A percentile compares a stretch with the other conserved stretches of the same genome.
These are phyloP conservation scores for Augochlora pura DNA, from an alignment of 1,140 invertebrate species.

Conservation along the genomic window DNA sequence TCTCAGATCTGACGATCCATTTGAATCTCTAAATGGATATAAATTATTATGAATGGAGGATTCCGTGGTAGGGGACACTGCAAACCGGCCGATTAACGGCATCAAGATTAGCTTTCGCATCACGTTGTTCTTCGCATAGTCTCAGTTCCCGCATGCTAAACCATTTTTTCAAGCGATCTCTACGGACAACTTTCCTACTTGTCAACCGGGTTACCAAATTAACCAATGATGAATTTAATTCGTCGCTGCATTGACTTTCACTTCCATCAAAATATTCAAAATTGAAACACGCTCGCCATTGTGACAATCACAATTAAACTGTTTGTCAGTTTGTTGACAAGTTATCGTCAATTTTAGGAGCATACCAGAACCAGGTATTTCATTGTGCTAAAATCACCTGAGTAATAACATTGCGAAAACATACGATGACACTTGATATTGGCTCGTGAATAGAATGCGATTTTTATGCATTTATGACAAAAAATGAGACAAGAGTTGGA, in stretches of 20 bases:
- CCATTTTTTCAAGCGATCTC: constrained; percentile 18
- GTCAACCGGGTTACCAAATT: neutral
- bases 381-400: too few species aligned
- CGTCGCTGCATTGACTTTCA: neutral
- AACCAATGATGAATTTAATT: neutral
- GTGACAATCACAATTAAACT: neutral
- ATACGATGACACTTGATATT: too few species aligned
- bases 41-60: neutral
- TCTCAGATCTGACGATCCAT: too few species aligned
- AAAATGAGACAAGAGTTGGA: too few species aligned
- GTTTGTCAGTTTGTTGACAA: neutral
- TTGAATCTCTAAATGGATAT: too few species aligned
- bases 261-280: neutral
- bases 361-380: too few species aligned
- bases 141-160: constrained; percentile 21
- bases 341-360: too few species aligned
- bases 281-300: neutral
- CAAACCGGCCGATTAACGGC: constrained; percentile 13
- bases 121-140: constrained; percentile 36
- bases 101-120: constrained; percentile 23
- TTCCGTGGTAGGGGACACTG: neutral
- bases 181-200: constrained; percentile 3
- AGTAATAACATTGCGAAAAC: too few species aligned
- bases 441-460: too few species aligned
- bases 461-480: too few species aligned